phyloP scores from a whole-genome alignment of 2,888 invertebrate genomes.

The Atrina japonica region DNA sequence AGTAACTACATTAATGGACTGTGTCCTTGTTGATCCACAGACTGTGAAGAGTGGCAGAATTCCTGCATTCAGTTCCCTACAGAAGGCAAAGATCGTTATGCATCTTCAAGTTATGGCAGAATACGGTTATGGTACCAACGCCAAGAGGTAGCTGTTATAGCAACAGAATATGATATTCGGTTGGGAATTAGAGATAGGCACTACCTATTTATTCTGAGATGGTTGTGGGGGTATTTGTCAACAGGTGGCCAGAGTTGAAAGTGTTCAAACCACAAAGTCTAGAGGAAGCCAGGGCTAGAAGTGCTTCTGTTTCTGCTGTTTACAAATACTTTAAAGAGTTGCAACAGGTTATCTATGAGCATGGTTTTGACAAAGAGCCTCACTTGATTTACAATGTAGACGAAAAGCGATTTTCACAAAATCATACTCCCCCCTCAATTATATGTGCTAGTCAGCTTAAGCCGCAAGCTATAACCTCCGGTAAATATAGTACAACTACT shows the following conservation, averaged over 20 bases:
- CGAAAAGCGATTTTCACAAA: slow-evolving; percentile 12
- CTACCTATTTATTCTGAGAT: background rate
- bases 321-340: slow-evolving; percentile 4
- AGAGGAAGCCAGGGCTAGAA: background rate
- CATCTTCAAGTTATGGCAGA: no score
- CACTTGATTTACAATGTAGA: slow-evolving; percentile 17
- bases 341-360: background rate
- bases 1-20: background rate
- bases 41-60: background rate
- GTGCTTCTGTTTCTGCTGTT: background rate
- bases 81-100: background rate
- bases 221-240: background rate
- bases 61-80: background rate
- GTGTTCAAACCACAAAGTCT: background rate
- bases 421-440: slow-evolving; percentile 17
- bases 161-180: background rate
- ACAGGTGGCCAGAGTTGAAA: background rate
- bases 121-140: background rate
- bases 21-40: background rate
- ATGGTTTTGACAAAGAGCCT: background rate
- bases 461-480: background rate
- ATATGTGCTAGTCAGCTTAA: background rate
- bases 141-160: background rate
- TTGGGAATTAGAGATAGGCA: background rate
- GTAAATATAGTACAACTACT: background rate